phyloP scores from a whole-genome alignment of 2,113 vertebrate species.

The Sclerurus mexicanus region DNA sequence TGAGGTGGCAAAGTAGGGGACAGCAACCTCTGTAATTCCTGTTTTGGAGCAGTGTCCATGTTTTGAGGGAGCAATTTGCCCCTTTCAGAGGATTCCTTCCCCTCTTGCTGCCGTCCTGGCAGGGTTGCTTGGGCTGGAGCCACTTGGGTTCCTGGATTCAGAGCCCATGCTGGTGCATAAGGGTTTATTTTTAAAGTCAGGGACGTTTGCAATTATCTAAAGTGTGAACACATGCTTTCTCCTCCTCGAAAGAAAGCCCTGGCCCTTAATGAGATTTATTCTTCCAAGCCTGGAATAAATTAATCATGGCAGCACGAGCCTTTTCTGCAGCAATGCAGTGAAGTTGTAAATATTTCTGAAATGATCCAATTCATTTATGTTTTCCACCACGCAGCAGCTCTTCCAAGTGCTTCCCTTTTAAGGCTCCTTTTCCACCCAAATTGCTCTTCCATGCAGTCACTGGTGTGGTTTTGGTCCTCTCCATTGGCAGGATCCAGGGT shows the following conservation, averaged over 20 bases:
- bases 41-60: not conserved
- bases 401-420: constrained; percentile 5
- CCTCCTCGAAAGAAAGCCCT: not conserved
- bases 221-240: constrained; percentile 52
- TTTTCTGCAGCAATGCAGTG: not conserved
- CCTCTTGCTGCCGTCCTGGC: not conserved
- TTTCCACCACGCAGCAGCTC: not conserved
- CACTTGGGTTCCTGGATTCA: not conserved
- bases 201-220: constrained; percentile 30
- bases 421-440: not conserved
- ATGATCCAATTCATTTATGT: not conserved
- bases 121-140: not conserved
- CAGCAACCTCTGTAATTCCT: not conserved
- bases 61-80: not conserved
- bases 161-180: not conserved
- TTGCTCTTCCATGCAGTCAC: not conserved
- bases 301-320: not conserved
- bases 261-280: constrained; percentile 33
- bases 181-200: not conserved
- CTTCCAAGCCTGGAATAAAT: constrained; percentile 46
- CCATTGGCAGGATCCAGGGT: not conserved
- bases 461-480: not conserved
- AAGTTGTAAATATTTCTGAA: constrained; percentile 37
- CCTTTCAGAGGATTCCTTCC: not conserved
- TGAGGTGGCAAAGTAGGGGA: not conserved